These are phyloP conservation scores for Auanema sp. DNA, from an alignment of 2,888 invertebrate species.

Conservation along the genomic window DNA sequence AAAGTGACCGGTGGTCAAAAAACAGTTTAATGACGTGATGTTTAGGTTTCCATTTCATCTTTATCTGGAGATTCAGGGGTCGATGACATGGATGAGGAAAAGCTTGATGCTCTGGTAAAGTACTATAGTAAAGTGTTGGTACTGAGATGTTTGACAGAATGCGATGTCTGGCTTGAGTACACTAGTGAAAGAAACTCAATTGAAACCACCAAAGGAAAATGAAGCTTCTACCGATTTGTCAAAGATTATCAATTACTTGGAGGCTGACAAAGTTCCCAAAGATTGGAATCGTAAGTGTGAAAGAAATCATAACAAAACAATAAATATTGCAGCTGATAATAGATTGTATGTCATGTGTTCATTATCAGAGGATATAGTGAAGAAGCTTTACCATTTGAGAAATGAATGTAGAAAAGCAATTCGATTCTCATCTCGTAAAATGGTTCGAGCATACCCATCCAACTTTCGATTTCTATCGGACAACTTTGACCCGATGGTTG, in stretches of 20 bases:
- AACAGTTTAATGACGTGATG: too few species aligned
- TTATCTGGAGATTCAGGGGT: too few species aligned
- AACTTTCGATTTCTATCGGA: constrained; percentile 22
- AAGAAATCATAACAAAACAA: not conserved
- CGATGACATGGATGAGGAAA: too few species aligned
- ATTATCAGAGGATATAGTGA: constrained; percentile 15
- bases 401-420: constrained; percentile 14
- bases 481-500: constrained; percentile 35
- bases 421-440: constrained; percentile 21
- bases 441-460: constrained; percentile 30
- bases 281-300: constrained; percentile 17
- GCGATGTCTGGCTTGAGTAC: constrained; percentile 21
- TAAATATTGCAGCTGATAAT: constrained; percentile 18
- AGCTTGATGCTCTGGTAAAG: too few species aligned
- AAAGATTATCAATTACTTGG: constrained; percentile 56
- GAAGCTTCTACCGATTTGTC: constrained; percentile 40
- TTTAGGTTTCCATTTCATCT: too few species aligned
- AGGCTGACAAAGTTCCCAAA: constrained; percentile 32
- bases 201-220: constrained; percentile 30
- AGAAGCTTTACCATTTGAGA: constrained; percentile 2
- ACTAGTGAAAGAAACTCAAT: constrained; percentile 29
- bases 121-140: too few species aligned
- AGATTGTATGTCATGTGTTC: constrained; percentile 20
- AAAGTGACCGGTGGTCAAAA: too few species aligned
- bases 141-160: not conserved